Conservation (phyloP, 2,797 vertebrate species). For the Phrynocephalus guinanensis region DNA sequence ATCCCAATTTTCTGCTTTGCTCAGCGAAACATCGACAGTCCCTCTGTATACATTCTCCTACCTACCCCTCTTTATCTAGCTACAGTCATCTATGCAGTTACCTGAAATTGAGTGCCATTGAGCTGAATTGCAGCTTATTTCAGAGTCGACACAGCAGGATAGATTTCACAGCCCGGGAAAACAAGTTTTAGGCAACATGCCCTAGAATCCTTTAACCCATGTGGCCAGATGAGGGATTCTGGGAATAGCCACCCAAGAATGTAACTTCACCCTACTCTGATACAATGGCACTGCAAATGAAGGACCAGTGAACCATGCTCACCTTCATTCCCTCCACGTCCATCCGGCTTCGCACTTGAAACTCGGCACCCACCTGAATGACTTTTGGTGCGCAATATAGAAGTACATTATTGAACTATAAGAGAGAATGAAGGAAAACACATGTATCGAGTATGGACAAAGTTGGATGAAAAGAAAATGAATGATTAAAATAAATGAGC, state of each 20-base stretch:
- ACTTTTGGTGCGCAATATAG: slow-evolving; percentile 89
- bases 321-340: slow-evolving; percentile 87
- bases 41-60: background rate
- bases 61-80: background rate
- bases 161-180: too few species aligned
- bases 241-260: too few species aligned
- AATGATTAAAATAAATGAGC: background rate
- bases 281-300: slow-evolving; percentile 1
- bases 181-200: too few species aligned
- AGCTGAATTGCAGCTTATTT: background rate
- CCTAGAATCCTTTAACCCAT: too few species aligned
- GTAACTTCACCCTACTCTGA: background rate
- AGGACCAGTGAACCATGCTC: slow-evolving; percentile 52
- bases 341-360: slow-evolving; percentile 85
- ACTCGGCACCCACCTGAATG: slow-evolving; percentile 87
- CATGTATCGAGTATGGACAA: background rate
- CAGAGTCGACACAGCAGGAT: background rate
- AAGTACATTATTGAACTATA: slow-evolving; percentile 92
- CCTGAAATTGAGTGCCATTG: background rate
- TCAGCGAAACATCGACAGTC: too few species aligned
- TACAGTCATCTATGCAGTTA: background rate
- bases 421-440: background rate
- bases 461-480: background rate
- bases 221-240: too few species aligned
- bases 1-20: background rate